Base-by-base conservation (phyloP, 2,888 invertebrate genomes). In the Yponomeuta plumbellus region DNA sequence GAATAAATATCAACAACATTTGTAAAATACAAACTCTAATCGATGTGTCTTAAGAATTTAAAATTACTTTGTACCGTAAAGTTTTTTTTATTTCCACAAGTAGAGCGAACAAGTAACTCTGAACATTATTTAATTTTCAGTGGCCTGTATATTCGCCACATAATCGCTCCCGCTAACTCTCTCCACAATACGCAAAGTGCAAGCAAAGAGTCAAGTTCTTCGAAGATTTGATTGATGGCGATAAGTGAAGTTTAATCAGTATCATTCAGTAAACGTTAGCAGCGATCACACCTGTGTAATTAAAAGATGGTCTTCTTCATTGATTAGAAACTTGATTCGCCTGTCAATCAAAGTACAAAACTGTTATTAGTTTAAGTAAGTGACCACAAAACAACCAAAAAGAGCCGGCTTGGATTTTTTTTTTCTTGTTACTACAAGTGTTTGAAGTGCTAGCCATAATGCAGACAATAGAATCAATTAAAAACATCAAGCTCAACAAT, bases 241-340 rank as follows among this genome's bases (percentile, higher is more conserved):
- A 52, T 17, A 52, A 52, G 44, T 52, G 44, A 52, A 52, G 44
- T 52, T 52, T 52, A 52, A 52, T 52, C 44, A 52, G 44, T 52
- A 52, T 52, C 44, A 52, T 52, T 52, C 44, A 52, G 44, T 52
- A 5, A 52, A 17, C 44, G 44, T 52, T 52, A 52, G 17, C 17
- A 17, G 44, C 8, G 44, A 52, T 52, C 44, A 52, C 44, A 52
- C 44, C 17, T 52, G 44, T 52, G 44, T 52, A 52, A 52, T 52
- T 52, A 52, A 52, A 52, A 52, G 17, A 17, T 52, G 44, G 13
- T 52, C 2, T 13, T 52, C 17, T 17, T 52, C 17, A 52, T 52
- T 52, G 44, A 52, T 52, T 52, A 52, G 17, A 52, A 52, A 52
- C 44, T 52, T 52, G 44, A 52, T 52, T 52, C 44, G 13, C 44